These are phyloP conservation scores for Percopsis transmontana DNA, from an alignment of 2,113 vertebrate genomes.

Conservation along the genomic window DNA sequence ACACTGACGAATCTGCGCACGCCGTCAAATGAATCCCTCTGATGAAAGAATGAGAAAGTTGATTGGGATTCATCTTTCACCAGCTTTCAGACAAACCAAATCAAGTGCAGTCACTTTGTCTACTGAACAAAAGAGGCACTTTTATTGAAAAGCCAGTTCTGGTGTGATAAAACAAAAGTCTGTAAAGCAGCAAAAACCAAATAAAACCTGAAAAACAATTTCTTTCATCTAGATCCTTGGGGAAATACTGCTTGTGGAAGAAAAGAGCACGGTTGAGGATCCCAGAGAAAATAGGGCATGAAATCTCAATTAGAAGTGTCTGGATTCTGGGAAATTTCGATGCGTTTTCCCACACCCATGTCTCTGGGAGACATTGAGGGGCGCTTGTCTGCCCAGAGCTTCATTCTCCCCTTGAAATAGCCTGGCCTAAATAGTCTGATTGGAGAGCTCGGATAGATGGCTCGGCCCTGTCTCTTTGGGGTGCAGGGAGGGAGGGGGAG, in stretches of 20 bases:
- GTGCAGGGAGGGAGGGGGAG: not conserved
- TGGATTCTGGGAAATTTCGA: conserved; percentile 68
- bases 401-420: conserved; percentile 62
- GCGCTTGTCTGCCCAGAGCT: conserved; percentile 43
- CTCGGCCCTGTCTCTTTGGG: conserved; percentile 40
- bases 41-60: conserved; percentile 31
- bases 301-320: conserved; percentile 76
- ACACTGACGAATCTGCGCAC: conserved; percentile 25
- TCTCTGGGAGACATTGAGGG: conserved; percentile 48
- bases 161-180: conserved; percentile 31
- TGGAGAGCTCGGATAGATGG: conserved; percentile 57
- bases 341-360: conserved; percentile 22
- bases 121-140: conserved; percentile 24
- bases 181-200: conserved; percentile 61
- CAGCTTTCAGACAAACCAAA: conserved; percentile 43
- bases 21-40: conserved; percentile 36
- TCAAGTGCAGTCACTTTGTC: conserved; percentile 42
- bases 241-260: conserved; percentile 59
- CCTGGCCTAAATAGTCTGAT: conserved; percentile 66
- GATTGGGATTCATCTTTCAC: conserved; percentile 29
- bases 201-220: conserved; percentile 67
- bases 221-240: conserved; percentile 63
- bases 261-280: conserved; percentile 50
- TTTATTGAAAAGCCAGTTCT: conserved; percentile 56
- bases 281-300: conserved; percentile 69